Base-by-base conservation (phyloP, 2,113 vertebrate species). In the Salvelinus fontinalis region DNA sequence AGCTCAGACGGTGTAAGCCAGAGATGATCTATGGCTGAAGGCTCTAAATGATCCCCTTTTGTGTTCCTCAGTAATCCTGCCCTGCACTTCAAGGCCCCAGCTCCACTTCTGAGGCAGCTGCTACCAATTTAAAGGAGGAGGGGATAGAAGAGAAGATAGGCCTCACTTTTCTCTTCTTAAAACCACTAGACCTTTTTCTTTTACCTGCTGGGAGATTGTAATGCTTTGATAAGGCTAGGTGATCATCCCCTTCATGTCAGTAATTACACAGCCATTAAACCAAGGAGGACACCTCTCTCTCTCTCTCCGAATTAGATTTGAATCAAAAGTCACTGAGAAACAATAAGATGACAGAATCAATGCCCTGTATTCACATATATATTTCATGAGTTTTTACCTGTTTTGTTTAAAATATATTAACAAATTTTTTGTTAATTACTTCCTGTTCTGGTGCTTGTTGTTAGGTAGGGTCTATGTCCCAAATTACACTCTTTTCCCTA, bases 41-140 rank as follows among this genome's bases (percentile, higher is more conserved):
- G 84, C 84, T 87, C 80, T 88, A 90, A 89, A 89, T 91, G 85
- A 90, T 77, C 88, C 79, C 62, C 90, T 89, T 91, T 92, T 93
- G 89, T 93, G 82, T 81, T 82, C 7, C 67, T 79, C 80, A 24
- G 82, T 92, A 94, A 93, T 92, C 87, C 22, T 3, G 69, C 74
- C 60, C 69, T 81, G 80, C 87, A 89, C 92, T 93, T 92, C 90
- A 93, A 92, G 88, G 84, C 85, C 83, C 78, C 54, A 67, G 81
- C 81, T 84, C 51, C 71, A 76, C 89, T 82, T 86, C 90, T 89
- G 75, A 92, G 84, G 86, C 71, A 14, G 79, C 88, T 88, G 85
- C 87, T 86, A 90, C 89, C 90, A 86, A 75, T 87, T 90, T 86
- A 86, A 81, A 88, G 78, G 77, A 79, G n/a, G 49, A 78, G 77